Conservation (phyloP, 2,797 vertebrate genomes). For the Microchirus variegatus region DNA sequence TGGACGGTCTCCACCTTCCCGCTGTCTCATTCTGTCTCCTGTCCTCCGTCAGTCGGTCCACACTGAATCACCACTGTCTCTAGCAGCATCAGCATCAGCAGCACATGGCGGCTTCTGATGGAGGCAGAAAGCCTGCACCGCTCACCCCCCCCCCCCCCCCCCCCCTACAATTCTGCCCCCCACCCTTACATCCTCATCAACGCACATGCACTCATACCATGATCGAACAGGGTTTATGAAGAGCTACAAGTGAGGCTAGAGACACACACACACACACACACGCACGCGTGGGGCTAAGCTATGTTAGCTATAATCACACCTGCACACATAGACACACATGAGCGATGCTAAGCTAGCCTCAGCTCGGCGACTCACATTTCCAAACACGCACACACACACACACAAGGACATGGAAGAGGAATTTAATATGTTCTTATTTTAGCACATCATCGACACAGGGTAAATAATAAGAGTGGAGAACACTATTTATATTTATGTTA, state of each 20-base stretch:
- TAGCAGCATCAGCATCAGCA: constrained; percentile 52
- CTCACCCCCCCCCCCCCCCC: background rate
- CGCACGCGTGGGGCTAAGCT: constrained; percentile 37
- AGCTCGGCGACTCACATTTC: background rate
- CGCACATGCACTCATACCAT: constrained; percentile 28
- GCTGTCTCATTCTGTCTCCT: constrained; percentile 47
- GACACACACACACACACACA: too few species aligned
- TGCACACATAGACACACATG: constrained; percentile 13
- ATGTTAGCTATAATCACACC: constrained; percentile 31
- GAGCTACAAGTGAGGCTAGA: constrained; percentile 38
- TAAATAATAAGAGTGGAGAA: constrained; percentile 79
- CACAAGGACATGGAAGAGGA: constrained; percentile 48
- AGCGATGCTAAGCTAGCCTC: constrained; percentile 63
- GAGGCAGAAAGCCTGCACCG: constrained; percentile 46
- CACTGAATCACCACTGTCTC: constrained; percentile 58
- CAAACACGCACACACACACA: constrained; percentile 50
- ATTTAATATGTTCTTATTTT: constrained; percentile 67
- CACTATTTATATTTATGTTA: constrained; percentile 77
- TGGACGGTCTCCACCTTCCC: constrained; percentile 64
- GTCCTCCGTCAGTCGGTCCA: constrained; percentile 42
- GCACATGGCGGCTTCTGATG: constrained; percentile 56
- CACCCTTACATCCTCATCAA: constrained; percentile 2
- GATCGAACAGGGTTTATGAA: constrained; percentile 67
- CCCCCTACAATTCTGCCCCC: constrained; percentile 11
- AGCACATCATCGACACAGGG: constrained; percentile 82